Evolutionary conservation across 35 echinoderm and acorn worm genomes (phyloP).

Genomic region (Stichopus chloronotus): DNA sequence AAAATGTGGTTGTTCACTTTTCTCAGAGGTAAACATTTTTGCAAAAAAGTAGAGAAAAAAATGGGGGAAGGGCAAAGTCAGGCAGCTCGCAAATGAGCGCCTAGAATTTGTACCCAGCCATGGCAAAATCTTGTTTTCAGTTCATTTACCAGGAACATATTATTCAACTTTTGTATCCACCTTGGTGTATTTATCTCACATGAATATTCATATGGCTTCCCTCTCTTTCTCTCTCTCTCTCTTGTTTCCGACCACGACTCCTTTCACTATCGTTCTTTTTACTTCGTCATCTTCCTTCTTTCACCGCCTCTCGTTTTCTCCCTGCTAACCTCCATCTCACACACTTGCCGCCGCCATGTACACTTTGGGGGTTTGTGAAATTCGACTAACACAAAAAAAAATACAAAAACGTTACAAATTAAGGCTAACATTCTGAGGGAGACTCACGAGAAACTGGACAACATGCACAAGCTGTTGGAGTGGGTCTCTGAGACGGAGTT

Average conservation of each 20-base stretch:
- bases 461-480: constrained; percentile 80
- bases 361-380: constrained; percentile 18
- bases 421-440: constrained; percentile 78
- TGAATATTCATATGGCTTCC: neutral
- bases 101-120: too few species aligned
- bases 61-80: too few species aligned
- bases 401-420: neutral
- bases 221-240: constrained; percentile 27
- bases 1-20: too few species aligned
- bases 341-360: neutral
- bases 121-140: too few species aligned
- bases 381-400: constrained; percentile 41
- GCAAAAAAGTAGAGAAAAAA: too few species aligned
- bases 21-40: too few species aligned
- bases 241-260: constrained; percentile 9
- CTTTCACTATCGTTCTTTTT: constrained; percentile 33
- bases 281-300: neutral
- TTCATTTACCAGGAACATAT: too few species aligned
- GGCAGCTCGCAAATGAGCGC: too few species aligned
- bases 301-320: neutral
- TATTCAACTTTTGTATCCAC: neutral
- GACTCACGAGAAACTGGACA: constrained; percentile 82
- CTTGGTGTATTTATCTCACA: neutral
- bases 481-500: constrained; percentile 83
- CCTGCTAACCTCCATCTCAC: constrained; percentile 28